Base-by-base conservation (phyloP, 2,888 invertebrate species). In the Limulus polyphemus region DNA sequence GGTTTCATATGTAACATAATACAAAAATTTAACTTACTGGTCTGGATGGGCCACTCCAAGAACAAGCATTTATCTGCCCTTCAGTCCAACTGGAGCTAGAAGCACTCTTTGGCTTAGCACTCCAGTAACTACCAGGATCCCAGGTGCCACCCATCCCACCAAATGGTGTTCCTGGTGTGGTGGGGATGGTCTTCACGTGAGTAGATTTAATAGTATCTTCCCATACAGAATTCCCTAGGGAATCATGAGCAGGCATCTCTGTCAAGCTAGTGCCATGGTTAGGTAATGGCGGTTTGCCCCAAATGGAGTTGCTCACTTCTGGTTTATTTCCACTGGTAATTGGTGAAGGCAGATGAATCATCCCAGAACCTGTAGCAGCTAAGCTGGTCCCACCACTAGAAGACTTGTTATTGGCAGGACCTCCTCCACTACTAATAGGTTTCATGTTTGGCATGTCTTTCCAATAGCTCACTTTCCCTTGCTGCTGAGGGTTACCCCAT, bases 401-500 rank as follows among this genome's bases (percentile, higher is more conserved):
- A 16, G 32, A 17, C 3, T 16, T 17, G 32, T 54, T 54, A 32
- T 32, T 32, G 7, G 32, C 32, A 32, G 32, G 1, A 32, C 3
- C 32, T 46, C 3, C 32, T 46, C 58, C 51, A 50, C 59, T 64
- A 47, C 56, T 58, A 48, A 62, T 62, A 11, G 65, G 65, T 50
- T 65, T 65, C 32, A 32, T 32, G 32, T 32, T 32, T 32, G 32
- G 32, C 63, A 63, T 63, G 49, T 83, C 83, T 74, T 83, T 83
- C 84, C 84, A 84, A 72, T 83, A 82, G 59, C 82, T 81, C 61
- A 80, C 80, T 69, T 80, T 80, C 62, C 73, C 71, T 62, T 75
- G 74, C 56, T 72, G 72, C 56, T 71, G 70, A 51, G 77, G 76
- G 62, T 76, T 77, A 49, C 87, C 88, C 93, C 94, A 94, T 58